Evolutionary conservation across 2,888 invertebrate genomes (phyloP).

Genomic region (Odontocolon sp.): DNA sequence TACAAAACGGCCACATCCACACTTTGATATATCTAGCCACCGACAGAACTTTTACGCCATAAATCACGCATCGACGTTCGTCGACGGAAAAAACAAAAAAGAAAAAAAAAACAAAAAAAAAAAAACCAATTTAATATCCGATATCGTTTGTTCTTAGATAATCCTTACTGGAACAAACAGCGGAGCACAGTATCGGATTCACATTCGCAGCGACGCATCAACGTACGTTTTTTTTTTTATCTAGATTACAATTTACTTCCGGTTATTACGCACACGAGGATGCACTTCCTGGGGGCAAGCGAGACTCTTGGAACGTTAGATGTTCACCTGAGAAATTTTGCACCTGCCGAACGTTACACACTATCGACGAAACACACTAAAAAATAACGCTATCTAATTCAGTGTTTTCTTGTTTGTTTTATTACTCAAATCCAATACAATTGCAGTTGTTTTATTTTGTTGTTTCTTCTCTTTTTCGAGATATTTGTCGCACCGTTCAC

Average conservation of each 20-base stretch:
- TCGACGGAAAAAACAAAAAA: background rate
- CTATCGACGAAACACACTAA: too few species aligned
- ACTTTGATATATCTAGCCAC: too few species aligned
- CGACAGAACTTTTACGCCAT: too few species aligned
- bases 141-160: conserved; percentile 27
- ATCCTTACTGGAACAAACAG: conserved; percentile 26
- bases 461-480: too few species aligned
- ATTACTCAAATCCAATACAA: too few species aligned
- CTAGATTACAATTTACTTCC: conserved; percentile 11
- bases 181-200: conserved; percentile 8
- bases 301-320: background rate
- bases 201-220: background rate
- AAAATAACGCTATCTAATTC: too few species aligned
- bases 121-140: conserved; percentile 23
- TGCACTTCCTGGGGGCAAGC: conserved; percentile 16
- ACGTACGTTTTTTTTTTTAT: background rate
- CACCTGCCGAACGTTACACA: conserved; percentile 22
- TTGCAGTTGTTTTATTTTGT: too few species aligned
- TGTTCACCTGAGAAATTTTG: background rate
- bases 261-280: conserved; percentile 15
- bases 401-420: too few species aligned
- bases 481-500: too few species aligned
- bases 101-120: background rate
- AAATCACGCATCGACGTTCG: background rate
- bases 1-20: conserved; percentile 74